phyloP scores from a whole-genome alignment of 2,888 invertebrate species.

The Cerceris ruficornis region DNA sequence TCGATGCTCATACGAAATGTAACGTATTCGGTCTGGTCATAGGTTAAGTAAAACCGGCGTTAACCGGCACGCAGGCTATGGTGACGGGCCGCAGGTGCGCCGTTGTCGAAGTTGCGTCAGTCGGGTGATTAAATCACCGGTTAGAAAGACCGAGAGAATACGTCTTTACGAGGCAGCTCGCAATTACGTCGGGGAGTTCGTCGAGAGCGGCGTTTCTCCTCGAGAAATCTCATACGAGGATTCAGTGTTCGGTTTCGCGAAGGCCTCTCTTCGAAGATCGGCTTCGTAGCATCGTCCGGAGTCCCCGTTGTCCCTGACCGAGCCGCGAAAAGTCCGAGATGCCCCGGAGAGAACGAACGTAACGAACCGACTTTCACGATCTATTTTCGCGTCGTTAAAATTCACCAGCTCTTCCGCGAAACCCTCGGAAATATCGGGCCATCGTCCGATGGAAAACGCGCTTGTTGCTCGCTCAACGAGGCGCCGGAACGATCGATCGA shows the following conservation, averaged over 20 bases:
- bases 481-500: too few relatives aligned
- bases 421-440: background rate
- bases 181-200: background rate
- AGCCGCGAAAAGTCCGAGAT: background rate
- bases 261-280: too few relatives aligned
- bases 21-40: background rate
- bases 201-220: background rate
- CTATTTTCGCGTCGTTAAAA: background rate
- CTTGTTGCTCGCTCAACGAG: background rate
- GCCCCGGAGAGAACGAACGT: background rate
- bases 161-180: background rate
- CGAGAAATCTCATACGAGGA: background rate
- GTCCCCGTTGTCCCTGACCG: background rate
- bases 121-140: conserved; percentile 27
- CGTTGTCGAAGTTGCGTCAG: conserved; percentile 7
- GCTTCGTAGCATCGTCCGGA: background rate
- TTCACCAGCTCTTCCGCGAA: background rate
- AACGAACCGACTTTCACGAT: background rate
- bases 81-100: conserved; percentile 13
- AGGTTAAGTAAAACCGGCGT: conserved; percentile 14
- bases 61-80: background rate
- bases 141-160: background rate
- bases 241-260: too few relatives aligned
- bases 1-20: background rate
- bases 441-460: background rate